Percentiles rank a stretch among this genome's conserved stretches.
These are phyloP conservation scores for Mirounga angustirostris DNA, from an alignment of 2,113 vertebrate genomes.

Conservation along the genomic window DNA sequence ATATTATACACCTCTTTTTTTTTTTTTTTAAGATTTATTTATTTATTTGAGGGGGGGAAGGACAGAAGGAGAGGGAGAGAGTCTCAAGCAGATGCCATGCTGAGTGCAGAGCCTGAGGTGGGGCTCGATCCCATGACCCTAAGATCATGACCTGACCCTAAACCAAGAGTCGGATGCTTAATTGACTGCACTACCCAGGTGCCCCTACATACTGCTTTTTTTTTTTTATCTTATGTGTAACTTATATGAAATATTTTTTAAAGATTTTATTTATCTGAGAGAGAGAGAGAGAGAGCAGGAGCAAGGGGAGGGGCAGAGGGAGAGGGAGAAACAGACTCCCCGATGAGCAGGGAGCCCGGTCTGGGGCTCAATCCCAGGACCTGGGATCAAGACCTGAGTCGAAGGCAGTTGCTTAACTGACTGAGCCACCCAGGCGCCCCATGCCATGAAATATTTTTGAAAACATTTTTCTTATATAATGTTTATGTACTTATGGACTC, in stretches of 20 bases:
- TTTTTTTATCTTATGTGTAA: background rate
- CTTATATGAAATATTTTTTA: slow-evolving; percentile 18
- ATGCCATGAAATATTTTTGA: slow-evolving; percentile 37
- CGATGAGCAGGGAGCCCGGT: background rate
- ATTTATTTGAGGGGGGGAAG: background rate
- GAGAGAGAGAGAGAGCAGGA: background rate
- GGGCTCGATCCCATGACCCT: background rate
- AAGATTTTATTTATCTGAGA: background rate
- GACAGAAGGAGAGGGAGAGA: background rate
- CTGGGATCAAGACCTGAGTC: background rate
- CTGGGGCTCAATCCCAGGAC: background rate
- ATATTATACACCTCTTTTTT: background rate
- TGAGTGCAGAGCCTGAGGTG: background rate
- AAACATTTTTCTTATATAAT: background rate
- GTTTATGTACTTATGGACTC: background rate
- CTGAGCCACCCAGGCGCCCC: background rate
- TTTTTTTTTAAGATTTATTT: background rate
- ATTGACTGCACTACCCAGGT: background rate
- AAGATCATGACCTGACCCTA: background rate
- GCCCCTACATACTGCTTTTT: background rate
- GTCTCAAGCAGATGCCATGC: background rate
- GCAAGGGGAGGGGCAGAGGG: background rate
- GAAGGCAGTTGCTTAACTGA: background rate
- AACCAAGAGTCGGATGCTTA: background rate
- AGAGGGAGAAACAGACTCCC: background rate